A percentile compares a stretch with the other conserved stretches of the same genome.
These are phyloP conservation scores for Hipposideros armiger DNA, from an alignment of 2,113 vertebrate genomes.

Conservation along the genomic window DNA sequence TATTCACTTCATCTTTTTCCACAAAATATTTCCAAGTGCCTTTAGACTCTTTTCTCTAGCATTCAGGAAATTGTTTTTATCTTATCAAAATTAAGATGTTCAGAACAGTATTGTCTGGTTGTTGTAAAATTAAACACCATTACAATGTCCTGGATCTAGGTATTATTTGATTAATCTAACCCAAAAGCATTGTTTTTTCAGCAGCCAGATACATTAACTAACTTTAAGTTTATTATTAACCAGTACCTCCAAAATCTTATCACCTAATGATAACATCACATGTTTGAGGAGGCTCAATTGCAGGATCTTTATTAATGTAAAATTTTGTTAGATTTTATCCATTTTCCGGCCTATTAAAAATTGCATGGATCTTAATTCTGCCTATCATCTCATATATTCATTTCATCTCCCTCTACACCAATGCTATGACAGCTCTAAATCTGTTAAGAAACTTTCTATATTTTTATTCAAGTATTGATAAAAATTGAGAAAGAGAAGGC, in stretches of 20 bases:
- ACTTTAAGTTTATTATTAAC: not conserved
- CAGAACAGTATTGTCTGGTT: not conserved
- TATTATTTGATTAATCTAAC: slow-evolving; percentile 15
- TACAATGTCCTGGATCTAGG: not conserved
- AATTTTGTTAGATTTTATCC: not conserved
- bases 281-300: not conserved
- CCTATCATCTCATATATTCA: not conserved
- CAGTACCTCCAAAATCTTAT: not conserved
- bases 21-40: not conserved
- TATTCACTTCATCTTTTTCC: not conserved
- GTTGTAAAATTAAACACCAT: slow-evolving; percentile 7
- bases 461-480: slow-evolving; percentile 6
- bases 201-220: not conserved
- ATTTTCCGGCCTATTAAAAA: not conserved
- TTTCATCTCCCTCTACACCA: not conserved
- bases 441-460: not conserved
- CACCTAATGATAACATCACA: not conserved
- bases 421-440: not conserved
- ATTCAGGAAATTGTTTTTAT: not conserved
- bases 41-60: not conserved
- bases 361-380: not conserved
- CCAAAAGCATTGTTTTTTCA: not conserved
- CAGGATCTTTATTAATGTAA: not conserved
- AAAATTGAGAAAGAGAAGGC: not conserved
- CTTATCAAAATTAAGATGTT: not conserved